phyloP scores from a whole-genome alignment of 1,140 invertebrate genomes.

The Eciton burchellii region DNA sequence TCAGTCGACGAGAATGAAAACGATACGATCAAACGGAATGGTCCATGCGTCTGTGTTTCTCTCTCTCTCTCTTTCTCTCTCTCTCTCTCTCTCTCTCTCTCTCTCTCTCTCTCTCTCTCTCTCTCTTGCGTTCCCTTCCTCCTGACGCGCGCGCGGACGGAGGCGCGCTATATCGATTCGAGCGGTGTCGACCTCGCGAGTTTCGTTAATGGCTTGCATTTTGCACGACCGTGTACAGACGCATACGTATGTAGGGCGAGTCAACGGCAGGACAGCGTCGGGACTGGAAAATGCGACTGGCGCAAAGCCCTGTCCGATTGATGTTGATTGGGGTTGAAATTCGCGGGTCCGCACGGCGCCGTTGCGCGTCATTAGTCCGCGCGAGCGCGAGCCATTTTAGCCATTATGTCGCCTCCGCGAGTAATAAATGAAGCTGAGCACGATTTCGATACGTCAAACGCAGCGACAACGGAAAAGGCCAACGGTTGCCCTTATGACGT shows the following conservation, averaged over 20 bases:
- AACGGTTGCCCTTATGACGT: not conserved
- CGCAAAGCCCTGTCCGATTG: constrained; percentile 21
- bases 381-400: constrained; percentile 30
- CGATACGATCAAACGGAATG: not conserved
- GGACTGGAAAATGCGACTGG: constrained; percentile 8
- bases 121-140: not conserved
- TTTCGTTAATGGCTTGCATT: not conserved
- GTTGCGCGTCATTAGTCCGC: constrained; percentile 20
- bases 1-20: not conserved
- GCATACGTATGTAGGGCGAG: not conserved
- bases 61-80: constrained; percentile 11
- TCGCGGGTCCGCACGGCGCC: not conserved
- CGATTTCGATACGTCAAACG: constrained; percentile 13
- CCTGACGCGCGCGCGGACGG: too few relatives aligned
- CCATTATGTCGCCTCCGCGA: constrained; percentile 27
- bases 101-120: not conserved
- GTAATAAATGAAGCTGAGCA: constrained; percentile 39
- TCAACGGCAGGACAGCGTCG: not conserved
- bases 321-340: constrained; percentile 40
- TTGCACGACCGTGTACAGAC: not conserved
- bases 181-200: not conserved
- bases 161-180: not conserved
- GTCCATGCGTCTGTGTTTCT: too few relatives aligned
- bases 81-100: not conserved
- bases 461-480: not conserved